Percentiles rank a stretch among this genome's conserved stretches.
These are phyloP conservation scores for Ahaetulla prasina DNA, from an alignment of 2,113 vertebrate genomes.

Conservation along the genomic window DNA sequence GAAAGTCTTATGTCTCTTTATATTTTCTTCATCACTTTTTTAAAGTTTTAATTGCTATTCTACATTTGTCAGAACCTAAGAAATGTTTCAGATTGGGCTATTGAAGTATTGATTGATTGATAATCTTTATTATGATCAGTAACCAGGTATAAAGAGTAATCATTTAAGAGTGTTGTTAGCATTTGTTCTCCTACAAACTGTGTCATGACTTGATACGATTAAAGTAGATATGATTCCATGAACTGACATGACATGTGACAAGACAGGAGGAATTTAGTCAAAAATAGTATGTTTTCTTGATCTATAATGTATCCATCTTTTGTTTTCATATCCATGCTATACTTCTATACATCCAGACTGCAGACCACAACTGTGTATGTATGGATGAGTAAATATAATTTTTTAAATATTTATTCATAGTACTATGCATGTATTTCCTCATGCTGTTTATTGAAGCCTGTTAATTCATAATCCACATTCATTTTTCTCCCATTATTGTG, in stretches of 20 bases:
- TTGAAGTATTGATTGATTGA: not conserved
- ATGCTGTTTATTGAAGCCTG: not conserved
- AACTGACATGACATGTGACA: not conserved
- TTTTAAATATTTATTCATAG: slow-evolving; percentile 17
- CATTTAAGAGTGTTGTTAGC: not conserved
- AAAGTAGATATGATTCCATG: not conserved
- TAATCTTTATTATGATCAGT: not conserved
- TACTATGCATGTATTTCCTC: not conserved
- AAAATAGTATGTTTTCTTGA: slow-evolving; percentile 5
- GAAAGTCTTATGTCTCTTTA: not conserved
- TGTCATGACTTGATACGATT: not conserved
- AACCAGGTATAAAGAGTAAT: not conserved
- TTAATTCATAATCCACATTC: not conserved
- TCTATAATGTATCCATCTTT: slow-evolving; percentile 25
- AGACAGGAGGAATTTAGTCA: not conserved
- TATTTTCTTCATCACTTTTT: not conserved
- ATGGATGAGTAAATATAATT: slow-evolving; percentile 18
- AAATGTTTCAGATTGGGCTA: not conserved
- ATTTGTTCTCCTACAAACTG: not conserved
- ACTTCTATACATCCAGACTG: slow-evolving; percentile 24
- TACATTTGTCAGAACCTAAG: not conserved
- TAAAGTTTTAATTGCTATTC: not conserved
- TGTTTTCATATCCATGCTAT: slow-evolving; percentile 33
- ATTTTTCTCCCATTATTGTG: not conserved
- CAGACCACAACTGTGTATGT: slow-evolving; percentile 32